Percentiles rank a stretch among this genome's conserved stretches.
Evolutionary conservation across 1,140 invertebrate species (phyloP).

Genomic region (Lucilia sericata): DNA sequence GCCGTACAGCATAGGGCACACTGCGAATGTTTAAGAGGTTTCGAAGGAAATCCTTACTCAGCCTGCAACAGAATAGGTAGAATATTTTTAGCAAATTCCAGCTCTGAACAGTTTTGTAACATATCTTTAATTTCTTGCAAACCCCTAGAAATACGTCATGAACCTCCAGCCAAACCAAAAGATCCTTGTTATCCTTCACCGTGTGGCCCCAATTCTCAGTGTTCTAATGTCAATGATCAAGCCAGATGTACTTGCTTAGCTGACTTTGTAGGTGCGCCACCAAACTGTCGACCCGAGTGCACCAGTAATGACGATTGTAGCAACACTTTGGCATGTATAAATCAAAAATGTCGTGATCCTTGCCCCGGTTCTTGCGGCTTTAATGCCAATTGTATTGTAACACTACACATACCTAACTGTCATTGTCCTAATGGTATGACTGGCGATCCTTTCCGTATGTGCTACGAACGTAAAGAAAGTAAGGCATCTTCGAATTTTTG

Average conservation of each 20-base stretch:
- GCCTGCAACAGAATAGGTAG: constrained; percentile 79
- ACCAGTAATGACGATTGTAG: constrained; percentile 76
- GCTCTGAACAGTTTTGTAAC: background rate
- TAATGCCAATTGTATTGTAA: constrained; percentile 78
- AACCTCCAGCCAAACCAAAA: constrained; percentile 46
- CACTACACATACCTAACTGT: constrained; percentile 82
- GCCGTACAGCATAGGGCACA: constrained; percentile 79
- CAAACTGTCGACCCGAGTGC: constrained; percentile 78
- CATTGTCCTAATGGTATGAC: constrained; percentile 75
- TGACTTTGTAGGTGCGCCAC: constrained; percentile 74
- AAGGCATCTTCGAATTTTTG: constrained; percentile 52
- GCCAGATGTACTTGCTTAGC: constrained; percentile 74
- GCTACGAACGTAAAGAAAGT: constrained; percentile 67
- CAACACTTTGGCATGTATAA: constrained; percentile 73
- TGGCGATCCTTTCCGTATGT: constrained; percentile 79
- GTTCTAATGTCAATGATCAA: constrained; percentile 72
- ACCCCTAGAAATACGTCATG: constrained; percentile 46
- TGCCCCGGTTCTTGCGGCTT: constrained; percentile 82
- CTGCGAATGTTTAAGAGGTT: constrained; percentile 79
- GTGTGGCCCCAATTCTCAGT: constrained; percentile 81
- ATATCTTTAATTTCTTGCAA: background rate
- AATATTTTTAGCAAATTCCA: constrained; percentile 44
- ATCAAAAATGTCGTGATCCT: constrained; percentile 78
- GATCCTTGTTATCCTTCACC: constrained; percentile 80
- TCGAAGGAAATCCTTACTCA: constrained; percentile 82